A percentile compares a stretch with the other conserved stretches of the same genome.
phyloP scores from a whole-genome alignment of 2,888 invertebrate species.

The Dermolepida albohirtum region DNA sequence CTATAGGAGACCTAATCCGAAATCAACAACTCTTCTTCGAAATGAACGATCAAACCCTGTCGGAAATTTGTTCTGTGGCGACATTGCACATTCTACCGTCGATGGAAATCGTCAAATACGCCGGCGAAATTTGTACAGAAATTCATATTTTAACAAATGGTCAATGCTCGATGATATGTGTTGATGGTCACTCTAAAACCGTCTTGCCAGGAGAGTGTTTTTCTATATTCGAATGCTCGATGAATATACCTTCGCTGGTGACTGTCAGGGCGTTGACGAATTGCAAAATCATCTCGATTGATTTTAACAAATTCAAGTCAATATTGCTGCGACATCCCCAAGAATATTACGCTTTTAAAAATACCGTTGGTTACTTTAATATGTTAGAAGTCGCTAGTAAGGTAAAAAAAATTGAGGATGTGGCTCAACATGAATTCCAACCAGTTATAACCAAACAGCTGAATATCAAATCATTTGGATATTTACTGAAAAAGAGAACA shows the following conservation, averaged over 20 bases:
- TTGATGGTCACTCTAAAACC: slow-evolving; percentile 18
- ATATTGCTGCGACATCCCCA: slow-evolving; percentile 19
- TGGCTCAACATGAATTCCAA: not conserved
- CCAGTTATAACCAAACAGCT: not conserved
- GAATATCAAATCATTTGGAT: slow-evolving; percentile 31
- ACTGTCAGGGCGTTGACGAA: slow-evolving; percentile 49
- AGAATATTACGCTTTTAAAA: slow-evolving; percentile 1
- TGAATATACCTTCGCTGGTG: slow-evolving; percentile 47
- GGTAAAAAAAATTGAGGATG: not conserved
- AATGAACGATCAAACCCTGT: slow-evolving; percentile 38
- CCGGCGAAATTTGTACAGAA: slow-evolving; percentile 50
- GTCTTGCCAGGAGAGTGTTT: slow-evolving; percentile 46
- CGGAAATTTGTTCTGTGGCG: slow-evolving; percentile 44
- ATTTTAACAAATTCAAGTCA: slow-evolving; percentile 15
- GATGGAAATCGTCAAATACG: slow-evolving; percentile 48
- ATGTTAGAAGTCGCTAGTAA: not conserved
- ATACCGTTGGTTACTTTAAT: not conserved
- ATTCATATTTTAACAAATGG: slow-evolving; percentile 52
- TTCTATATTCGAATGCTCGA: slow-evolving; percentile 47
- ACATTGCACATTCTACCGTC: slow-evolving; percentile 46
- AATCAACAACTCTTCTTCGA: slow-evolving; percentile 29
- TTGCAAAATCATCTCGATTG: slow-evolving; percentile 45
- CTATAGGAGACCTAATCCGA: slow-evolving; percentile 26
- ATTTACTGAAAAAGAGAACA: slow-evolving; percentile 37
- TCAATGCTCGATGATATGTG: slow-evolving; percentile 41